Conservation (phyloP, 1,140 invertebrate species). For the Drosophila quadrilineata region DNA sequence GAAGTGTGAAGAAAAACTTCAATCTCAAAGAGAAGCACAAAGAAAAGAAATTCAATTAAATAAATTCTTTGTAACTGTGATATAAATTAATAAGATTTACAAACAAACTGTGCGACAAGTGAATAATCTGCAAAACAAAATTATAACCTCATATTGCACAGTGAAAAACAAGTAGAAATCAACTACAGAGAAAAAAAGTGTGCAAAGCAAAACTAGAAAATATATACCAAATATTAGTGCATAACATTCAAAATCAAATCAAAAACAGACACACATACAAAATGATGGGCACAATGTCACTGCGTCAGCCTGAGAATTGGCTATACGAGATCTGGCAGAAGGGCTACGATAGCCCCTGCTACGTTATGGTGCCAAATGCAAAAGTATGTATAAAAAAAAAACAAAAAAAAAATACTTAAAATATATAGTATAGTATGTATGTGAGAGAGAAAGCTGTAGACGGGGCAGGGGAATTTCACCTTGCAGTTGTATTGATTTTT, state of each 20-base stretch:
- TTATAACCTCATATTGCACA: no score
- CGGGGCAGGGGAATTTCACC: conserved; percentile 3
- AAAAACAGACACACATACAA: conserved; percentile 31
- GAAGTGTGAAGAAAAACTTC: neutral
- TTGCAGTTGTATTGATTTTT: conserved; percentile 73
- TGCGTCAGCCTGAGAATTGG: conserved; percentile 82
- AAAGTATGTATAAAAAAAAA: conserved; percentile 82
- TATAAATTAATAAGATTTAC: conserved; percentile 20
- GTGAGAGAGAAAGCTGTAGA: neutral
- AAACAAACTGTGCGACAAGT: conserved; percentile 15
- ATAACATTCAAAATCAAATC: neutral
- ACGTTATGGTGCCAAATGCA: conserved; percentile 85
- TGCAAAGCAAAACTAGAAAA: conserved; percentile 27
- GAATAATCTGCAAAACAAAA: neutral
- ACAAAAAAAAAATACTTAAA: conserved; percentile 5
- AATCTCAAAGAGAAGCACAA: conserved; percentile 3
- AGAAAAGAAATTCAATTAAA: neutral
- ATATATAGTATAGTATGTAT: conserved; percentile 4
- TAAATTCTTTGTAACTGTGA: conserved; percentile 24
- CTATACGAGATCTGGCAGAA: conserved; percentile 85
- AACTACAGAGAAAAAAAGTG: conserved; percentile 7
- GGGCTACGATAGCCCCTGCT: conserved; percentile 84
- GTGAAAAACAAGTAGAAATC: conserved; percentile 8
- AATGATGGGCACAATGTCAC: conserved; percentile 80
- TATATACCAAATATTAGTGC: conserved; percentile 25